phyloP scores from a whole-genome alignment of 92 coral and sea anemone genomes.

The Umimayanthus chanpuru region DNA sequence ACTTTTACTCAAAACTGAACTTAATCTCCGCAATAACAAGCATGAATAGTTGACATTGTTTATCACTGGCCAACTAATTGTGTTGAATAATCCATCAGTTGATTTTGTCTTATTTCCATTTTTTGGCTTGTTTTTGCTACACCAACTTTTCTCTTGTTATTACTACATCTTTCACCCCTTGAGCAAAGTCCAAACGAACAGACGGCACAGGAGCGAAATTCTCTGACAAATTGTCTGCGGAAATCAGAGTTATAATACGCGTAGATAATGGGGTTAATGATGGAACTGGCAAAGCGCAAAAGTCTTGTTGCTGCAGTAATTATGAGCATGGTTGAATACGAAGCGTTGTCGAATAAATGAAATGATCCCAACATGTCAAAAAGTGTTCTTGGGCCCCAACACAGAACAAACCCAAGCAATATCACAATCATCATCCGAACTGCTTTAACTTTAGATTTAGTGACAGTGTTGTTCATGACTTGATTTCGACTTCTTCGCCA shows the following conservation, averaged over 20 bases:
- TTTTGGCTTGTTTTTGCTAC: not conserved
- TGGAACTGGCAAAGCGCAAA: conserved; percentile 48
- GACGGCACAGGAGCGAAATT: not conserved
- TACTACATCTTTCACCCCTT: not conserved
- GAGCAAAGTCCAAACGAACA: not conserved
- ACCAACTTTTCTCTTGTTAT: not conserved
- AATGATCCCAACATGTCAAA: conserved; percentile 47
- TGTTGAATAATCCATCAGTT: too few relatives aligned
- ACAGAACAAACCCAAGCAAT: conserved; percentile 48
- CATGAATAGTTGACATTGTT: too few relatives aligned
- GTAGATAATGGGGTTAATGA: conserved; percentile 66
- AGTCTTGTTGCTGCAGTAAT: conserved; percentile 18
- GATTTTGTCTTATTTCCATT: not conserved
- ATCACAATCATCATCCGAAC: conserved; percentile 54
- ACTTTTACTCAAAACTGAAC: too few relatives aligned
- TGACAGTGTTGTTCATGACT: conserved; percentile 50
- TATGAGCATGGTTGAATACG: conserved; percentile 39
- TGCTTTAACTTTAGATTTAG: conserved; percentile 59
- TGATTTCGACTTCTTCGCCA: conserved; percentile 48
- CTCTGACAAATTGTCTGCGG: conserved; percentile 44
- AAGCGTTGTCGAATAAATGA: conserved; percentile 32
- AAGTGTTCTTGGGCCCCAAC: conserved; percentile 53
- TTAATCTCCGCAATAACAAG: too few relatives aligned
- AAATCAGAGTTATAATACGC: conserved; percentile 62
- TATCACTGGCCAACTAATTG: too few relatives aligned